Conservation (phyloP, 1,140 invertebrate genomes). For the Schlechtendalia chinensis region DNA sequence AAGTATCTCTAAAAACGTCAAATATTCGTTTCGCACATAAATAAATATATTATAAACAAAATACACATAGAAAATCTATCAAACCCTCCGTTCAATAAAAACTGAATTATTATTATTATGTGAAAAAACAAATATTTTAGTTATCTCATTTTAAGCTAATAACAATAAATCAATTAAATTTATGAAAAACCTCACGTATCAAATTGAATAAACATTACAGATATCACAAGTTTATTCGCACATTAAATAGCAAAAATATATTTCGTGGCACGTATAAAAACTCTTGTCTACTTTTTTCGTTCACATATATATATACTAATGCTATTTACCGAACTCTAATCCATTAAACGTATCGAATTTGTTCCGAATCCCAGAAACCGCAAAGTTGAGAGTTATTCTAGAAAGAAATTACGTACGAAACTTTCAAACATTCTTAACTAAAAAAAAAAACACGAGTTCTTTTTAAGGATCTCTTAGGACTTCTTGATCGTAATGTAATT, state of each 20-base stretch:
- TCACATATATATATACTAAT: background rate
- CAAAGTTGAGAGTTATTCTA: background rate
- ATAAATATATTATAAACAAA: background rate
- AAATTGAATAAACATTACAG: too few species aligned
- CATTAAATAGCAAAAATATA: background rate
- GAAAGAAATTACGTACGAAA: conserved; percentile 6
- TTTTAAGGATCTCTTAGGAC: background rate
- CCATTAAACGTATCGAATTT: background rate
- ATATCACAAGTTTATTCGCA: too few species aligned
- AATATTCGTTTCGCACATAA: background rate
- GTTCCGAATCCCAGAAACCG: background rate
- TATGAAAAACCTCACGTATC: too few species aligned
- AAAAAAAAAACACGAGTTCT: background rate
- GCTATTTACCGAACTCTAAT: background rate
- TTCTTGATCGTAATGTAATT: background rate
- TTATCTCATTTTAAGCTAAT: too few species aligned
- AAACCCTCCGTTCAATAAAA: background rate
- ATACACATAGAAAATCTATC: background rate
- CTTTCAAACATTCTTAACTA: background rate
- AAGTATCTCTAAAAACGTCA: background rate
- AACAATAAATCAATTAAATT: too few species aligned
- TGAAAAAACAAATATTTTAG: too few species aligned
- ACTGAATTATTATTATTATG: background rate
- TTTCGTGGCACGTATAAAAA: background rate
- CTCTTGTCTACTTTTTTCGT: background rate